Percentiles rank a stretch among this genome's conserved stretches.
Evolutionary conservation across 2,797 vertebrate genomes (phyloP).

Genomic region (Diplodus puntazzo): DNA sequence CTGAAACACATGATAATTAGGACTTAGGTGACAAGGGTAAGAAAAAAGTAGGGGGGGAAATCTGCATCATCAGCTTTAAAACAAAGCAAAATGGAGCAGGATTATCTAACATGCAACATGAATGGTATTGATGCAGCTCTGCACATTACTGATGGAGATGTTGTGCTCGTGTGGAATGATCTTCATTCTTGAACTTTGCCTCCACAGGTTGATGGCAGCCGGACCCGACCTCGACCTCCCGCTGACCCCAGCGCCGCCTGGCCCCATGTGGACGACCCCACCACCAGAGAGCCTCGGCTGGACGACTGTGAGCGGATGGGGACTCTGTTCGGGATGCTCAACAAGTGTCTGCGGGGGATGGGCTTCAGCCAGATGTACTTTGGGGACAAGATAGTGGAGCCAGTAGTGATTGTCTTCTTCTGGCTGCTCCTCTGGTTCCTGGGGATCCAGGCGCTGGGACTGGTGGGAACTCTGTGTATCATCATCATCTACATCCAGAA

Average conservation of each 20-base stretch:
- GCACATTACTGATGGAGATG: not conserved
- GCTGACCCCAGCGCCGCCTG: slow-evolving; percentile 18
- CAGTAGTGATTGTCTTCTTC: slow-evolving; percentile 94
- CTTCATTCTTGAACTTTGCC: not conserved
- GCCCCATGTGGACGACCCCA: slow-evolving; percentile 50
- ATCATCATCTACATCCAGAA: slow-evolving; percentile 98
- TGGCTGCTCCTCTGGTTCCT: slow-evolving; percentile 97
- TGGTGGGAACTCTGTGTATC: slow-evolving; percentile 96
- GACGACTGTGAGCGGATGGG: slow-evolving; percentile 97
- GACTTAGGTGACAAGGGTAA: no score
- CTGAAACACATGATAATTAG: no score
- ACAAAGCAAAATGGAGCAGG: not conserved
- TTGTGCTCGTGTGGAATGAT: not conserved
- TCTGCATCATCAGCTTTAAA: not conserved
- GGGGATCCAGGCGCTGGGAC: slow-evolving; percentile 94
- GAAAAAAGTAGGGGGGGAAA: no score
- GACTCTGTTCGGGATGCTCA: slow-evolving; percentile 95
- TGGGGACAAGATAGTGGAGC: slow-evolving; percentile 95
- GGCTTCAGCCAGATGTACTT: slow-evolving; percentile 97
- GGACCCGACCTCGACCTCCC: slow-evolving; percentile 9
- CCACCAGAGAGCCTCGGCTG: slow-evolving; percentile 71
- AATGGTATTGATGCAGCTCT: not conserved
- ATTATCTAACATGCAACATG: not conserved
- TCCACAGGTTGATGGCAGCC: slow-evolving; percentile 50
- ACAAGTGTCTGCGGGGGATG: slow-evolving; percentile 91